Evolutionary conservation across 2,888 invertebrate species (phyloP).

Genomic region (Hyposoter dolosus): DNA sequence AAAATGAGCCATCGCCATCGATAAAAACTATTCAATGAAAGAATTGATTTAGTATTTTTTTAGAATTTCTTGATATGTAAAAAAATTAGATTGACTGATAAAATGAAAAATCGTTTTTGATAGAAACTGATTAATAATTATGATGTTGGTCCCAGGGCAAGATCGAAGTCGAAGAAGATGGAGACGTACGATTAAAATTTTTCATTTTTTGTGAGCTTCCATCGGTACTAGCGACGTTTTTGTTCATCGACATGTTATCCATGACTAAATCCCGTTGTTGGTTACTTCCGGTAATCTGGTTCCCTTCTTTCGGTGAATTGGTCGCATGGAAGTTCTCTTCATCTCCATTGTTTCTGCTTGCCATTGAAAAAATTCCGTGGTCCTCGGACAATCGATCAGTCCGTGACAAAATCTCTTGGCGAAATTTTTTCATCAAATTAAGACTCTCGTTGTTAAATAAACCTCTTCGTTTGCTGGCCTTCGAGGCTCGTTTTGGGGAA

Average conservation of each 20-base stretch:
- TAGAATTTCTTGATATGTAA: neutral
- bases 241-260: neutral
- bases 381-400: slow-evolving; percentile 1
- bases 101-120: neutral
- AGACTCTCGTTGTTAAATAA: slow-evolving; percentile 39
- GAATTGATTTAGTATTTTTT: too few relatives aligned
- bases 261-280: neutral
- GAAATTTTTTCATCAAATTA: slow-evolving; percentile 55
- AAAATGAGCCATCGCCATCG: neutral
- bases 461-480: slow-evolving; percentile 29
- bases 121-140: slow-evolving; percentile 4
- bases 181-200: neutral
- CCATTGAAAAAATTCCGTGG: slow-evolving; percentile 23
- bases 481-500: slow-evolving; percentile 19
- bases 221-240: neutral
- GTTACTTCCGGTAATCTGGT: neutral
- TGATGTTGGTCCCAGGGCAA: neutral
- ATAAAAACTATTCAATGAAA: too few relatives aligned
- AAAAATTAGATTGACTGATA: neutral
- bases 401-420: slow-evolving; percentile 4
- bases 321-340: neutral
- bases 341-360: neutral
- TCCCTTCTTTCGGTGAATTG: neutral
- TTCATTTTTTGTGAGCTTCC: neutral
- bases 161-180: neutral